A percentile compares a stretch with the other conserved stretches of the same genome.
These are phyloP conservation scores for Telmatherina bonti DNA, from an alignment of 2,797 vertebrate genomes.

Conservation along the genomic window DNA sequence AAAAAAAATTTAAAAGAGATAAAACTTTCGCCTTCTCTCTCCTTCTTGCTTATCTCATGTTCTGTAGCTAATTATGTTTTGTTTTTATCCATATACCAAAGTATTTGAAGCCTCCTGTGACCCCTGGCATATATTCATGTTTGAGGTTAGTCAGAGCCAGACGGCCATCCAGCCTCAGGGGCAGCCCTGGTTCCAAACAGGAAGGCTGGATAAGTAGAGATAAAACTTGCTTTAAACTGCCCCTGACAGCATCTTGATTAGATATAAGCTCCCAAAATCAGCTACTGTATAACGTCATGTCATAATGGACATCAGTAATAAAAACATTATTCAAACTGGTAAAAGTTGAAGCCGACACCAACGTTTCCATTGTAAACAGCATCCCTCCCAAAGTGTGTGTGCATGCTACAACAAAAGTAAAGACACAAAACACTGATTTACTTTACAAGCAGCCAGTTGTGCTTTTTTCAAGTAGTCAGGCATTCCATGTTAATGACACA, in stretches of 20 bases:
- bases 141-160: conserved; percentile 39
- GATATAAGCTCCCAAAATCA: conserved; percentile 4
- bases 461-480: conserved; percentile 4
- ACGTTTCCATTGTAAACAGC: background rate
- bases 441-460: conserved; percentile 10
- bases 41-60: no score
- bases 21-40: background rate
- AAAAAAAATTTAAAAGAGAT: no score
- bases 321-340: background rate
- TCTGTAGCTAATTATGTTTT: conserved; percentile 7
- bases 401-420: background rate
- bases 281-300: background rate
- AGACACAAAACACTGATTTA: conserved; percentile 34
- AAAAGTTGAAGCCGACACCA: background rate
- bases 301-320: background rate
- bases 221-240: conserved; percentile 53
- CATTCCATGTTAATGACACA: conserved; percentile 30
- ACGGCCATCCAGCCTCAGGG: conserved; percentile 30
- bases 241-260: conserved; percentile 29
- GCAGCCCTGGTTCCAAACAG: conserved; percentile 45
- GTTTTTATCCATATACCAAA: conserved; percentile 23
- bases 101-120: conserved; percentile 11
- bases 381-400: background rate
- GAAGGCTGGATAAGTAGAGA: conserved; percentile 51
- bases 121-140: conserved; percentile 15